Conservation (phyloP, 2,113 vertebrate species). For the Strigops habroptila region DNA sequence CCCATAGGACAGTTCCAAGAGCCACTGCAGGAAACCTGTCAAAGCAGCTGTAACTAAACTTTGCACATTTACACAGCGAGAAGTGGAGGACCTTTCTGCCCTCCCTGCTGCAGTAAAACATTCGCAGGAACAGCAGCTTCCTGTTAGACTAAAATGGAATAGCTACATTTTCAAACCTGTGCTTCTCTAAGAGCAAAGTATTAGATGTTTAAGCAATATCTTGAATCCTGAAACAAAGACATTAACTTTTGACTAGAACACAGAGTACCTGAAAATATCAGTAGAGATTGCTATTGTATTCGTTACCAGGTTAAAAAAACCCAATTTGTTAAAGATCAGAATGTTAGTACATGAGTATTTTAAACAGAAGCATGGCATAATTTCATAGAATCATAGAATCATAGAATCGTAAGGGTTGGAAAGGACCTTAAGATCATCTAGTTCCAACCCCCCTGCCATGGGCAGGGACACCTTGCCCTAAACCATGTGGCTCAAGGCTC, state of each 20-base stretch:
- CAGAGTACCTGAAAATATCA: neutral
- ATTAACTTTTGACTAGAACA: neutral
- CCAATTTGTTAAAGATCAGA: neutral
- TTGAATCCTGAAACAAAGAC: neutral
- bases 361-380: neutral
- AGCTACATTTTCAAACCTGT: neutral
- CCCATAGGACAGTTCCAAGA: neutral
- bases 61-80: rapidly evolving
- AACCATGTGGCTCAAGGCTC: too few species aligned
- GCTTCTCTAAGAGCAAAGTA: neutral
- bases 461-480: too few species aligned
- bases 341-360: neutral
- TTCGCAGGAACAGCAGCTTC: neutral
- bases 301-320: neutral
- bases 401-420: too few species aligned
- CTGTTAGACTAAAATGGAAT: neutral
- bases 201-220: neutral
- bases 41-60: neutral
- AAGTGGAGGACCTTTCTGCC: neutral
- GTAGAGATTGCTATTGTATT: neutral
- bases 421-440: too few species aligned
- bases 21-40: neutral
- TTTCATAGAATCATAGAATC: too few species aligned
- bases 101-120: neutral
- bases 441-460: too few species aligned